A percentile compares a stretch with the other conserved stretches of the same genome.
These are phyloP conservation scores for Miichthys miiuy DNA, from an alignment of 2,797 vertebrate genomes.

Conservation along the genomic window DNA sequence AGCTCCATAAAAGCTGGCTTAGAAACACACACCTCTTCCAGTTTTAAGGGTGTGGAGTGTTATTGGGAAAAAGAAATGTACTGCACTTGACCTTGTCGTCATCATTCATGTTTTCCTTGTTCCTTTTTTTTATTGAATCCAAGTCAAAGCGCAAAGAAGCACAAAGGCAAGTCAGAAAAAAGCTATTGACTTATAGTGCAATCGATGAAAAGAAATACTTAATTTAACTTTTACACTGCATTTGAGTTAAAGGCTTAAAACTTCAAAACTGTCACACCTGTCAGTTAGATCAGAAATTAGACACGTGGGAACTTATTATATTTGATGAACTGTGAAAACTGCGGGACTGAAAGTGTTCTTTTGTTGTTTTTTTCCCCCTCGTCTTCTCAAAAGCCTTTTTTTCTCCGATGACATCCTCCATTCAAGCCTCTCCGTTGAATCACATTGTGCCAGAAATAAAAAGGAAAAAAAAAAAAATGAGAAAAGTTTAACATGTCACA, in stretches of 20 bases:
- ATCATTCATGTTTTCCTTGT: background rate
- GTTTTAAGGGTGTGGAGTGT: background rate
- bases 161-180: background rate
- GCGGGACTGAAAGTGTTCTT: no score
- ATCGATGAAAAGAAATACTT: constrained; percentile 19
- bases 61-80: background rate
- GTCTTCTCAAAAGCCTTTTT: background rate
- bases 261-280: background rate
- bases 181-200: constrained; percentile 12
- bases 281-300: no score
- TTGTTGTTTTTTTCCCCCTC: no score
- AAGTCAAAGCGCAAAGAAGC: background rate
- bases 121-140: background rate
- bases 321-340: no score
- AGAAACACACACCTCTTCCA: background rate
- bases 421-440: background rate
- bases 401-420: background rate
- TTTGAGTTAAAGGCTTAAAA: background rate
- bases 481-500: background rate
- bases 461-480: background rate
- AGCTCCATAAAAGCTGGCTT: background rate
- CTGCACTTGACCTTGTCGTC: background rate
- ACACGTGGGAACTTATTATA: no score
- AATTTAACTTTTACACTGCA: constrained; percentile 14
- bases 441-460: no score